Base-by-base conservation (phyloP, 2,113 vertebrate genomes). In the Petaurus breviceps region DNA sequence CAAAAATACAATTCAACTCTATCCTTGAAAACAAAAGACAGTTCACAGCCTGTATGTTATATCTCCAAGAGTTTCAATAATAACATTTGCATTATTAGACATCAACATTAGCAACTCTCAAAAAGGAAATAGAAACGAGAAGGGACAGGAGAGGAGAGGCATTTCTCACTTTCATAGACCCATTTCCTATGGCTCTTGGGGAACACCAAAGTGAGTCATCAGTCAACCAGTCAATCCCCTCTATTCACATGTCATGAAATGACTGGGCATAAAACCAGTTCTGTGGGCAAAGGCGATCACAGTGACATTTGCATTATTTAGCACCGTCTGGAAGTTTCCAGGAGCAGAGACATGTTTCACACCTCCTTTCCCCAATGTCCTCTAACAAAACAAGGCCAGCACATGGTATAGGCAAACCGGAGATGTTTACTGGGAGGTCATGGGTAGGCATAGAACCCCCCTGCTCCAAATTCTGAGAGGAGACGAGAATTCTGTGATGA, bases 371-470 rank as follows among this genome's bases (percentile, higher is more conserved):
- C 54, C 90, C 92, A 68, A 55, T 94, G 95, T 94, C 95, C 43
- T 92, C 95, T 95, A 95, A 97, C 90, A n/a, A 95, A 96, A 1
- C 90, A 95, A 94, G 89, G 61, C 10, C 97, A 93, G 95, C 95
- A 97, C 97, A 97, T 90, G 96, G 92, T 94, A 19, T 92, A 97
- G 96, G 92, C 95, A 97, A 96, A 97, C 94, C 95, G 93, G 94
- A 94, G 97, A 97, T 97, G 57, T 91, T 94, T 94, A 95, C 96
- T 95, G 96, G 91, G 50, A 97, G 90, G 61, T 19, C 14, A 19
- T 61, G 61, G 37, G 94, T 93, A 96, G 92, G 95, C 92, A 95
- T n/a, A 97, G 90, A 52, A 7, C 19, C 4, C 94, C 14, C 37
- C 61, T 19, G 31, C 14, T 19, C 61, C 61, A 77, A 19, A n/a